Percentiles rank a stretch among this genome's conserved stretches.
phyloP scores from a whole-genome alignment of 2,797 vertebrate species.

The Aulostomus chinensis region DNA sequence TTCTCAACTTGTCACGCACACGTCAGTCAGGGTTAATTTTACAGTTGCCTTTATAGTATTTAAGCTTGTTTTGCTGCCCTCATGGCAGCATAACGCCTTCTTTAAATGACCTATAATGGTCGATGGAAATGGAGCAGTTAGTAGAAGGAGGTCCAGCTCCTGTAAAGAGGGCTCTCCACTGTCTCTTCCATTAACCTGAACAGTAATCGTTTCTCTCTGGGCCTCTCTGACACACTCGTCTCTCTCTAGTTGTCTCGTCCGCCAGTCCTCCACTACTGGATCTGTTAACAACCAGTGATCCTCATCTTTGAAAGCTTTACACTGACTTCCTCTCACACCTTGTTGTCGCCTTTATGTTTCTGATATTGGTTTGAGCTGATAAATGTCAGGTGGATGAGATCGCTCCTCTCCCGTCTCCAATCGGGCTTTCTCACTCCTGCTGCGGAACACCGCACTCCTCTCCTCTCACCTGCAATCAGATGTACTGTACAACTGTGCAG shows the following conservation, averaged over 20 bases:
- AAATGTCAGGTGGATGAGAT: constrained; percentile 33
- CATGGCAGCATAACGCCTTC: too few relatives aligned
- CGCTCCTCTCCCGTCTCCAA: constrained; percentile 1
- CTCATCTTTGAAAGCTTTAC: not conserved
- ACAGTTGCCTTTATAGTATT: too few relatives aligned
- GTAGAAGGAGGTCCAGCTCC: constrained; percentile 5
- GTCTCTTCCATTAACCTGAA: constrained; percentile 9
- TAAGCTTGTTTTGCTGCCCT: too few relatives aligned
- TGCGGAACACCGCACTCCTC: too few relatives aligned
- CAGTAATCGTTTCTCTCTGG: constrained; percentile 4
- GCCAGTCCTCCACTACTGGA: not conserved
- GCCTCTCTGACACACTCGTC: constrained; percentile 2
- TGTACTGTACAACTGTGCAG: too few relatives aligned
- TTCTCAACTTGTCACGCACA: too few relatives aligned
- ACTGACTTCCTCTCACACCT: not conserved
- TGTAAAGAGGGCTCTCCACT: too few relatives aligned
- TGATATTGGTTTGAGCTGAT: constrained; percentile 9
- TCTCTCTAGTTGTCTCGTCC: not conserved
- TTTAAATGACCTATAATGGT: too few relatives aligned
- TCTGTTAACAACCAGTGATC: constrained; percentile 8
- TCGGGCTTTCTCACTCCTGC: too few relatives aligned
- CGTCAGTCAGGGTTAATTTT: too few relatives aligned
- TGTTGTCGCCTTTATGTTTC: constrained; percentile 3
- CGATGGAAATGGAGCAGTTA: not conserved
- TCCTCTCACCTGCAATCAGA: too few relatives aligned